These are phyloP conservation scores for Macrocentrus cingulum DNA, from an alignment of 1,140 invertebrate genomes.

Conservation along the genomic window DNA sequence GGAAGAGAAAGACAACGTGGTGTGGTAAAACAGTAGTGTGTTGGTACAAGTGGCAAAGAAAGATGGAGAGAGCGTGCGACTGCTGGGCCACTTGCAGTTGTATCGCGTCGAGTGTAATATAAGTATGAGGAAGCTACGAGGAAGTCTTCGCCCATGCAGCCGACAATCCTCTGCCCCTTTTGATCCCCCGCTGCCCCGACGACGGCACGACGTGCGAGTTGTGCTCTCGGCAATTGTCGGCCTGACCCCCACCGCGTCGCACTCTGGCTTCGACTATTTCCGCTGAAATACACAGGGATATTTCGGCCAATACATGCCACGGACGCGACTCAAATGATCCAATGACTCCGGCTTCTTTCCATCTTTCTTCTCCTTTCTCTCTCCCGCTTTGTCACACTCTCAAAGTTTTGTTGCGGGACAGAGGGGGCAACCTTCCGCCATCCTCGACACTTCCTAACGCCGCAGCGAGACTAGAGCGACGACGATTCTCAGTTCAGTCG, in stretches of 20 bases:
- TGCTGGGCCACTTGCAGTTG: slow-evolving; percentile 11
- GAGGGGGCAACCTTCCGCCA: slow-evolving; percentile 30
- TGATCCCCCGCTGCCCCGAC: slow-evolving; percentile 11
- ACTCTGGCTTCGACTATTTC: slow-evolving; percentile 52
- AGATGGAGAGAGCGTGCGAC: background rate
- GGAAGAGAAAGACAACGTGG: too few relatives aligned
- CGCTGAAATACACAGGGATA: slow-evolving; percentile 29
- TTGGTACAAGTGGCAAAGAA: too few relatives aligned
- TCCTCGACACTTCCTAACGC: slow-evolving; percentile 42
- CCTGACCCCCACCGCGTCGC: slow-evolving; percentile 18
- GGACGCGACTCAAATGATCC: slow-evolving; percentile 5
- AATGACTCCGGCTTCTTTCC: slow-evolving; percentile 7
- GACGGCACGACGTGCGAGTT: too few relatives aligned
- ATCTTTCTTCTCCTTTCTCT: background rate
- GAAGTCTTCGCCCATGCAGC: slow-evolving; percentile 38
- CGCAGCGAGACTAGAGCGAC: slow-evolving; percentile 29
- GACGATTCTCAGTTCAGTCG: slow-evolving; percentile 41
- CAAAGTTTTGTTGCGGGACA: slow-evolving; percentile 5
- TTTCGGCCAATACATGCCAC: slow-evolving; percentile 10
- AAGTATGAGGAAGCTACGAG: slow-evolving; percentile 46
- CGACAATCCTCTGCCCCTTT: slow-evolving; percentile 24
- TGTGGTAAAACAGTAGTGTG: too few relatives aligned
- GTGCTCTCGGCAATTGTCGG: slow-evolving; percentile 13
- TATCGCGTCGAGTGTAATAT: background rate
- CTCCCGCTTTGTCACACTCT: background rate